phyloP scores from a whole-genome alignment of 1,140 invertebrate genomes.

The Alviniconcha marisindica region DNA sequence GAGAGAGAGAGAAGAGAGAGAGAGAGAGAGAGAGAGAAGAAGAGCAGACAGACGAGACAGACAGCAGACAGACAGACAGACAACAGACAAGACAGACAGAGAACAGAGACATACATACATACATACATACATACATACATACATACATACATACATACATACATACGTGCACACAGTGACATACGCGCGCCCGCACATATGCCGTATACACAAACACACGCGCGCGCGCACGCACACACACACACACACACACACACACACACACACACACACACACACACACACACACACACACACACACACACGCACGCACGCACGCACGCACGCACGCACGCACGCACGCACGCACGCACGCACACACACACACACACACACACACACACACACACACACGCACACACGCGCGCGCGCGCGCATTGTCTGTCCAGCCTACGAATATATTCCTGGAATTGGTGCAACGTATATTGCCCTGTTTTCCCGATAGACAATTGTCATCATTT shows the following conservation, averaged over 20 bases:
- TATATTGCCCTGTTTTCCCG: background rate
- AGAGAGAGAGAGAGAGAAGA: no score
- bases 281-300: conserved; percentile 2
- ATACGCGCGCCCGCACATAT: background rate
- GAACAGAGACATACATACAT: no score
- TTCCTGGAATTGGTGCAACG: background rate
- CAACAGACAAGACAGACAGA: no score
- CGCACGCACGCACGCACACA: background rate
- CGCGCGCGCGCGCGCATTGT: background rate
- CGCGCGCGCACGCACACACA: background rate
- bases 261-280: conserved; percentile 13
- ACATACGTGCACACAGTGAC: no score
- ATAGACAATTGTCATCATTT: background rate
- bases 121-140: no score
- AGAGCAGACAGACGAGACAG: no score
- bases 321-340: background rate
- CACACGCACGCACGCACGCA: background rate
- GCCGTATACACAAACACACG: background rate
- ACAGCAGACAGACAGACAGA: no score
- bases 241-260: conserved; percentile 5
- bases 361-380: background rate
- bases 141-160: no score
- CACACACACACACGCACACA: background rate
- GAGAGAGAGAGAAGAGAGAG: no score
- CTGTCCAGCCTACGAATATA: no score